Evolutionary conservation across 2,888 invertebrate genomes (phyloP), one percentile per base, ranked within the genome.

Genomic region (Empis livida): DNA sequence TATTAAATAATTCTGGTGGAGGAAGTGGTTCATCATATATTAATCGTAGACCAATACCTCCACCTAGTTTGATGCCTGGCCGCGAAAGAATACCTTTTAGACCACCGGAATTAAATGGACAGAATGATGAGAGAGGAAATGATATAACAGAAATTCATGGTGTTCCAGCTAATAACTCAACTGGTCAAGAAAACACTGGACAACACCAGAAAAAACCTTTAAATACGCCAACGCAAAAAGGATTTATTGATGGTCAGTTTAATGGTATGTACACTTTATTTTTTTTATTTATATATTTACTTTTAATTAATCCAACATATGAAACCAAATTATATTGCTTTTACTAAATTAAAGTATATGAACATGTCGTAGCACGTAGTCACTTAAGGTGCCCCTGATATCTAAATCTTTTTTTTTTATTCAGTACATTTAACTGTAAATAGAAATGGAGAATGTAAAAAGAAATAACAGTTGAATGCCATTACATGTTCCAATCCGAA

Each of bases 21-120:
- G 48, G 48, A 17, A 46, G 47, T 13, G 52, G 74, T 14, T 46
- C 10, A 5, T 41, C 61, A 57, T 80, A 79, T 60, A 78, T 77
- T 55, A 83, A 82, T 63, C 72, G 86, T 53, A 75, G 88, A 54
- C 87, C 87, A 1, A 80, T 86, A 54, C 86, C 85, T n/a, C 87
- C 87, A 14, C 88, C 88, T 0, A 86, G 85, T 50, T 72, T 86
- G 50, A 84, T 84, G 58, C 85, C 86, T 0, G 83, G 83, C 1
- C 85, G 85, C 61, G 89, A 88, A 61, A 73, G 88, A 58, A 88
- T 90, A 61, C 90, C 90, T 10, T 82, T 85, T 60, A 74, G 87
- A 55, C 88, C 88, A 13, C 69, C 68, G 6, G 69, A 69, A 52
- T 51, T 68, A 10, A 56, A 9, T 27, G 23, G 23, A 27, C 41